Percentiles rank a stretch among this genome's conserved stretches.
Conservation (phyloP, 2,797 vertebrate genomes). For the Macrochelys suwanniensis region DNA sequence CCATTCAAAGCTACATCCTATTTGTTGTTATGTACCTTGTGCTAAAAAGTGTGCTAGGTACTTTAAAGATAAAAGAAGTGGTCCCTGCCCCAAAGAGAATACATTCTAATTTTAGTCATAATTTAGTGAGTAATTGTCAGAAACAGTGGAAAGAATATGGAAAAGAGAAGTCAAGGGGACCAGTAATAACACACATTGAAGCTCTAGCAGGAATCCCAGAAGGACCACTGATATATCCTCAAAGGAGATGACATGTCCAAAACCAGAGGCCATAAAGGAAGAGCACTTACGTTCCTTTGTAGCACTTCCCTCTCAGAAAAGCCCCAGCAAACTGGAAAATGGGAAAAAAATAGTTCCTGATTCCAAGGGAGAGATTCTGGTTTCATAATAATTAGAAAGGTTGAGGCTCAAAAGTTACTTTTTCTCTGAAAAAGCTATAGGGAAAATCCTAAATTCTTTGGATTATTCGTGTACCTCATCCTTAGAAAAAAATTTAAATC, state of each 20-base stretch:
- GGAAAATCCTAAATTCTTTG: background rate
- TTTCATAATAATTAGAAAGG: background rate
- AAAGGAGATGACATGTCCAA: background rate
- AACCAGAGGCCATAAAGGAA: background rate
- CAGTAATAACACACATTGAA: background rate
- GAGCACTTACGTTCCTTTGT: background rate
- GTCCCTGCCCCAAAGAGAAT: background rate
- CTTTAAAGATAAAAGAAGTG: no score
- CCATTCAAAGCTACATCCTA: no score
- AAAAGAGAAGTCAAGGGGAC: background rate
- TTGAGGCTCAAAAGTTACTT: background rate
- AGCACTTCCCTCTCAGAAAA: background rate
- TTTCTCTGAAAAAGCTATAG: background rate
- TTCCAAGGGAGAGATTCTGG: background rate
- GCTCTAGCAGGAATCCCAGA: background rate
- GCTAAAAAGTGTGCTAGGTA: no score
- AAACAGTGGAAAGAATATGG: background rate
- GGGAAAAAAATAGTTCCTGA: background rate
- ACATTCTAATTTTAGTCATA: background rate
- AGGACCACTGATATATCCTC: background rate
- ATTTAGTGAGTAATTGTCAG: background rate
- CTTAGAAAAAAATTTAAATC: background rate
- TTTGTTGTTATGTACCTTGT: background rate
- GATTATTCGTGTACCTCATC: background rate
- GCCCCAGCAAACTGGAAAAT: background rate